Evolutionary conservation across 2,888 invertebrate species (phyloP).

Genomic region (Octodonta nipae): DNA sequence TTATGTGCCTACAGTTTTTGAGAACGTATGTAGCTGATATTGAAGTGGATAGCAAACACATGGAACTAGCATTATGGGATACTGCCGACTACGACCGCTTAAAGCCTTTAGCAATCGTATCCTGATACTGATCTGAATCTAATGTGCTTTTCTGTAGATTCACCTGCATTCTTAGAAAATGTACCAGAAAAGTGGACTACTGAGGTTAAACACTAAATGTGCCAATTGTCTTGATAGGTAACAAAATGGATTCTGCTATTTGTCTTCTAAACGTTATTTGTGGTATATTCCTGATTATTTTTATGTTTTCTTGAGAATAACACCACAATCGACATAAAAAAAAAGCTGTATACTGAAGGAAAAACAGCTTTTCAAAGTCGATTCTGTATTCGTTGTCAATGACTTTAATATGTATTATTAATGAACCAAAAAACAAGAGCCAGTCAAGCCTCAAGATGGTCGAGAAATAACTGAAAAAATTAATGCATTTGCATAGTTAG

Average conservation of each 20-base stretch:
- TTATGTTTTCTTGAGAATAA: too few relatives aligned
- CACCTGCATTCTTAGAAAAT: slow-evolving; percentile 97
- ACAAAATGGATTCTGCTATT: slow-evolving; percentile 93
- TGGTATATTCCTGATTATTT: too few relatives aligned
- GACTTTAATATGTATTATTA: too few relatives aligned
- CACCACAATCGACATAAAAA: too few relatives aligned
- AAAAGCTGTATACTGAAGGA: too few relatives aligned
- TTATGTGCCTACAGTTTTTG: slow-evolving; percentile 99
- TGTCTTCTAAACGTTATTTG: too few relatives aligned
- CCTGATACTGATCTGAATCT: slow-evolving; percentile 98
- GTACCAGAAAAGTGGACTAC: slow-evolving; percentile 99
- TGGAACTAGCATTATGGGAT: slow-evolving; percentile 90
- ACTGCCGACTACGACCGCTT: slow-evolving; percentile 97
- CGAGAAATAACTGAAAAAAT: slow-evolving; percentile 97
- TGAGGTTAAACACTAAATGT: slow-evolving; percentile 93
- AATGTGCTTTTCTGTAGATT: slow-evolving; percentile 99
- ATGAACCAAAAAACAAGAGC: slow-evolving; percentile 92
- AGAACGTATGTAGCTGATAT: slow-evolving; percentile 99
- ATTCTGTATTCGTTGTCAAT: too few relatives aligned
- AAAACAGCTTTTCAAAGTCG: too few relatives aligned
- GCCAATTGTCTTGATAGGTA: slow-evolving; percentile 96
- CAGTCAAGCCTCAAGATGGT: slow-evolving; percentile 93
- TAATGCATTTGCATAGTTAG: slow-evolving; percentile 93
- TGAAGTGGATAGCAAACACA: slow-evolving; percentile 85
- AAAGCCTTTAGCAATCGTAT: slow-evolving; percentile 89